A percentile compares a stretch with the other conserved stretches of the same genome.
These are phyloP conservation scores for Melanogrammus aeglefinus DNA, from an alignment of 2,797 vertebrate genomes.

Conservation along the genomic window DNA sequence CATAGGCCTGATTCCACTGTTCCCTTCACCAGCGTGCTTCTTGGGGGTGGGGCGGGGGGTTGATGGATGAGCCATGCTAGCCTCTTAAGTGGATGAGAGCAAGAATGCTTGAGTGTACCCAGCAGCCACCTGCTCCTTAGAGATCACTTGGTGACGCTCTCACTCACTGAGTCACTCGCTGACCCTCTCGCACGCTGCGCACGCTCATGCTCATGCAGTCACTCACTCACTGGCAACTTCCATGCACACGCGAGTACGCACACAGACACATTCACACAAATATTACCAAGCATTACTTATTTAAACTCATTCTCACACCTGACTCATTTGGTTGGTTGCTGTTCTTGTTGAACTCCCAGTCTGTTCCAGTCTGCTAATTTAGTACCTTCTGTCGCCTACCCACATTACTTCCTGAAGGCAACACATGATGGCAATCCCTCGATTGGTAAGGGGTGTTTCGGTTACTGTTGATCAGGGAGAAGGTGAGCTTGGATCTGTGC, in stretches of 20 bases:
- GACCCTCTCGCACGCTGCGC: background rate
- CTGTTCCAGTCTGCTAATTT: background rate
- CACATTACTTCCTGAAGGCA: background rate
- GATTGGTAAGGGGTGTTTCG: background rate
- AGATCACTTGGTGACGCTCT: background rate
- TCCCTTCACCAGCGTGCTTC: background rate
- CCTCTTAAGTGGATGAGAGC: slow-evolving; percentile 28
- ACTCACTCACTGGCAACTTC: background rate
- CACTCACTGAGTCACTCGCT: slow-evolving; percentile 5
- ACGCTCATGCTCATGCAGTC: background rate
- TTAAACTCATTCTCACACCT: background rate
- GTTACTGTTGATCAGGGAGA: background rate
- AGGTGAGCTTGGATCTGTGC: background rate
- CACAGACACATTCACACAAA: background rate
- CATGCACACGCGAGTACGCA: background rate
- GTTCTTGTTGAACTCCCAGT: background rate
- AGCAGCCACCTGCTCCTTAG: slow-evolving; percentile 29
- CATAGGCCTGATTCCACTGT: background rate
- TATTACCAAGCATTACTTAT: background rate
- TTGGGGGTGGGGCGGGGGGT: too few relatives aligned
- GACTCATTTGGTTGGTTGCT: slow-evolving; percentile 15
- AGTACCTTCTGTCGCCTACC: background rate
- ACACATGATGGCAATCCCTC: background rate
- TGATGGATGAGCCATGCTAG: slow-evolving; percentile 14
- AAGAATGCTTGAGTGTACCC: background rate